phyloP scores from a whole-genome alignment of 2,113 vertebrate species.

The Pluvialis apricaria region DNA sequence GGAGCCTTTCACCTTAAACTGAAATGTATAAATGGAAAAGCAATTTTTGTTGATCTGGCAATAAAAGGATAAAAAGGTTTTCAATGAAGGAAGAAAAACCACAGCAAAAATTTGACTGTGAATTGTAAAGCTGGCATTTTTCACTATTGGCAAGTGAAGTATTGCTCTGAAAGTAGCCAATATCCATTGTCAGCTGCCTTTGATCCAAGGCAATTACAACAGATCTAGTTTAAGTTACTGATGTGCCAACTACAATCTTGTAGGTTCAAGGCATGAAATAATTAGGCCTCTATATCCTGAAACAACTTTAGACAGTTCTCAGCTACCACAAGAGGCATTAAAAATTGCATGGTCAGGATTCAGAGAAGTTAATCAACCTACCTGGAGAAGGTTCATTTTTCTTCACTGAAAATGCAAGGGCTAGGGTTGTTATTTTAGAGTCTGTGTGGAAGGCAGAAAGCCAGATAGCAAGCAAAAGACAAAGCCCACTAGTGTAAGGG shows the following conservation, averaged over 20 bases:
- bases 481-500: neutral
- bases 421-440: neutral
- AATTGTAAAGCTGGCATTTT: neutral
- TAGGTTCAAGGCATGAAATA: neutral
- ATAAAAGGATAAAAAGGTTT: neutral
- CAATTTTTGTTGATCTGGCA: neutral
- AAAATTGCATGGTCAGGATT: neutral
- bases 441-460: neutral
- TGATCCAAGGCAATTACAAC: neutral
- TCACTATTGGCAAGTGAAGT: neutral
- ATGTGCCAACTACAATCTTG: neutral
- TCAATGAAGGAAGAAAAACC: neutral
- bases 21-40: neutral
- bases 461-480: neutral
- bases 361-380: neutral
- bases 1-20: neutral
- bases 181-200: neutral
- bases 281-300: neutral
- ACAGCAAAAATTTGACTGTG: neutral
- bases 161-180: neutral
- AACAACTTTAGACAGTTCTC: neutral
- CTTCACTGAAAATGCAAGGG: neutral
- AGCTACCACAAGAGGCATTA: neutral
- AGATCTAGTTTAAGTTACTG: neutral
- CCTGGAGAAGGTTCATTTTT: neutral